A percentile compares a stretch with the other conserved stretches of the same genome.
Evolutionary conservation across 2,797 vertebrate species (phyloP).

Genomic region (Loriculus beryllinus): DNA sequence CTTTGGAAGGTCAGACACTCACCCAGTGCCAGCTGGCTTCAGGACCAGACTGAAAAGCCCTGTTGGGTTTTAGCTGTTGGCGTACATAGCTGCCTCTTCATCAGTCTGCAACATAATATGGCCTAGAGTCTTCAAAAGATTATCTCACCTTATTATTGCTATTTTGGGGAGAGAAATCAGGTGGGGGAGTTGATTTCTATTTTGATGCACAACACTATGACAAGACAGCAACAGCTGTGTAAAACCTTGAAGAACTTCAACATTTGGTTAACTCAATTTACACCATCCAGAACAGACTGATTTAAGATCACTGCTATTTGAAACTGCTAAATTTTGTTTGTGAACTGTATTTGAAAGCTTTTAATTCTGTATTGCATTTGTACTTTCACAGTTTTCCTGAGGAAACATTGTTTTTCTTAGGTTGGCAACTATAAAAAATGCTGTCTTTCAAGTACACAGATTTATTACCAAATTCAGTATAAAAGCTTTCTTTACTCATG

Average conservation of each 20-base stretch:
- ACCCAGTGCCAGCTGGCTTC: not conserved
- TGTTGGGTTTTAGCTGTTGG: not conserved
- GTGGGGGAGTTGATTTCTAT: not conserved
- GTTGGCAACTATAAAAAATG: not conserved
- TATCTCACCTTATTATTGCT: not conserved
- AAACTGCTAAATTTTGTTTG: not conserved
- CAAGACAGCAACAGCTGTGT: not conserved
- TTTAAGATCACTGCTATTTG: not conserved
- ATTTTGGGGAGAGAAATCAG: not conserved
- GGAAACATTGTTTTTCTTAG: not conserved
- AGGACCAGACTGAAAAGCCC: not conserved
- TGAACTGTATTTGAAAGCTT: not conserved
- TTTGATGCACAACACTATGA: not conserved
- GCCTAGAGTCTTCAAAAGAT: not conserved
- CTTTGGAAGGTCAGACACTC: not conserved
- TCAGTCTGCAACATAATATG: not conserved
- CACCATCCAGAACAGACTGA: not conserved
- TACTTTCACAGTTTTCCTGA: not conserved
- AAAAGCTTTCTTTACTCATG: not conserved
- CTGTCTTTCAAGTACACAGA: not conserved
- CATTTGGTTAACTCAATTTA: not conserved
- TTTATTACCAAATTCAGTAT: not conserved
- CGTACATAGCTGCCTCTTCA: not conserved
- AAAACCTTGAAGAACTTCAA: not conserved
- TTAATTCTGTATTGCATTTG: not conserved